Percentiles rank a stretch among this genome's conserved stretches.
Evolutionary conservation across 2,797 vertebrate species (phyloP).

Genomic region (Chanos chanos): DNA sequence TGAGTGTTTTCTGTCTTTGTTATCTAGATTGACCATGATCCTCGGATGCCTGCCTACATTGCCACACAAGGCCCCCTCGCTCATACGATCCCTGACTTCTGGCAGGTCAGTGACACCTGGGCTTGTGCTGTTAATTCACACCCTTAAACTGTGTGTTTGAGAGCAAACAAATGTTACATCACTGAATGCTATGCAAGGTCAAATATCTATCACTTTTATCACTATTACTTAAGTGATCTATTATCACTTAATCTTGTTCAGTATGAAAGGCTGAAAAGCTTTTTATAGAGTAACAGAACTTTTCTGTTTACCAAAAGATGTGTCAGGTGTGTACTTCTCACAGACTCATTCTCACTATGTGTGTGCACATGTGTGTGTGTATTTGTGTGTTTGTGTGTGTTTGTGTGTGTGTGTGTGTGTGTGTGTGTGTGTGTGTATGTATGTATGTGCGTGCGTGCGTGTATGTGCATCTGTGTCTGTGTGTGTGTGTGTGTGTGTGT

Average conservation of each 20-base stretch:
- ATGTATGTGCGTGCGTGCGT: constrained; percentile 7
- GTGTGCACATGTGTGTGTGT: background rate
- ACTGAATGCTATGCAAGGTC: no score
- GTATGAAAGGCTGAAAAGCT: no score
- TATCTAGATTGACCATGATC: constrained; percentile 91
- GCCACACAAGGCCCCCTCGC: constrained; percentile 92
- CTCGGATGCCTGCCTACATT: constrained; percentile 92
- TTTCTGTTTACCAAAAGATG: no score
- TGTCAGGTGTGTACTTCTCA: no score
- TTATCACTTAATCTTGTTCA: background rate
- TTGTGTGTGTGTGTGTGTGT: no score
- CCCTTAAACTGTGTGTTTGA: background rate
- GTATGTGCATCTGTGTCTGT: background rate
- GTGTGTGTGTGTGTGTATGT: constrained; percentile 2
- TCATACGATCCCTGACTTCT: constrained; percentile 95
- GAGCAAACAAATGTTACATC: no score
- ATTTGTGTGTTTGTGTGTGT: no score
- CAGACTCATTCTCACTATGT: no score
- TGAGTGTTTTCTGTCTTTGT: background rate
- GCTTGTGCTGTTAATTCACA: background rate
- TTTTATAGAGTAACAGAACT: no score
- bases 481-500: background rate
- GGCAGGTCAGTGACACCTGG: constrained; percentile 81
- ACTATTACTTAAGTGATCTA: no score
- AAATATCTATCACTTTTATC: no score